Conservation (phyloP, 2,888 invertebrate genomes). For the Stenolophus ochropezus region DNA sequence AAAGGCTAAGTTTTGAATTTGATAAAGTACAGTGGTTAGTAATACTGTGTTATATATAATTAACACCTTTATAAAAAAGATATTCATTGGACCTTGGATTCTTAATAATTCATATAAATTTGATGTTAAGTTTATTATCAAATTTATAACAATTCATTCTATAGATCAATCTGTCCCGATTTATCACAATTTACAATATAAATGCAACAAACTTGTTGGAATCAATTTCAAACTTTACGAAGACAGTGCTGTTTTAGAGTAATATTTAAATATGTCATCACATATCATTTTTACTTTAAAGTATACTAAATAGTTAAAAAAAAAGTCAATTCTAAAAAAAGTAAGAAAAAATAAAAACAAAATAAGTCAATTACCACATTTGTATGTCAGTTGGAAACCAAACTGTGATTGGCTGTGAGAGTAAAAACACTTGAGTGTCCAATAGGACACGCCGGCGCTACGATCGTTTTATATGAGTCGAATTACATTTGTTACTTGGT, state of each 20-base stretch:
- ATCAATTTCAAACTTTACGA: background rate
- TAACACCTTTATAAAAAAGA: background rate
- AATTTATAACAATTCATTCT: background rate
- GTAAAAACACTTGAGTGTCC: too few species aligned
- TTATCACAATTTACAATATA: background rate
- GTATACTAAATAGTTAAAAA: too few species aligned
- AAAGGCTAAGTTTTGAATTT: background rate
- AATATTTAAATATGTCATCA: background rate
- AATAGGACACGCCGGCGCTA: too few species aligned
- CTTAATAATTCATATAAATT: background rate
- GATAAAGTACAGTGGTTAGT: background rate
- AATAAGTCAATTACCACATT: too few species aligned
- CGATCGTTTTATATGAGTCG: too few species aligned
- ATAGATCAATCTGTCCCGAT: background rate
- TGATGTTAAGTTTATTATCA: background rate
- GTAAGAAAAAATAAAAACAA: too few species aligned
- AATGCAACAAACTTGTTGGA: background rate
- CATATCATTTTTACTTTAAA: too few species aligned
- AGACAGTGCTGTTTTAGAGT: background rate
- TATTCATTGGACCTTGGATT: conserved; percentile 12
- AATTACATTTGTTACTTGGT: too few species aligned
- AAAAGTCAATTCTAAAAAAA: too few species aligned
- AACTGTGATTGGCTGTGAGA: too few species aligned
- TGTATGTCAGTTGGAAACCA: too few species aligned
- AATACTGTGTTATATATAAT: background rate